Percentiles rank a stretch among this genome's conserved stretches.
These are phyloP conservation scores for Atractosteus spatula DNA, from an alignment of 2,113 vertebrate species.

Conservation along the genomic window DNA sequence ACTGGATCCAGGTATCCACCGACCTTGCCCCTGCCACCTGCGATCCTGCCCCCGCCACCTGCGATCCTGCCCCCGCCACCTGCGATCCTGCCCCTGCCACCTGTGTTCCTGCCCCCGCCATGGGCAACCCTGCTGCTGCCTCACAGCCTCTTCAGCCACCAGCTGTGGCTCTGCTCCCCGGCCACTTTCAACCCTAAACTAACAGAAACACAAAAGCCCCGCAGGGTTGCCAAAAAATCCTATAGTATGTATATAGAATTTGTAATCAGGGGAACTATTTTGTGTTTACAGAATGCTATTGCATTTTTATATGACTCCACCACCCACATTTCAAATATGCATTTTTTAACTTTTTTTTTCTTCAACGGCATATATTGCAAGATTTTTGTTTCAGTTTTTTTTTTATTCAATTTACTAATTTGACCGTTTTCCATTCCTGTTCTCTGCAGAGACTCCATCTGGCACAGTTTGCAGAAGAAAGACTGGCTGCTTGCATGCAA, in stretches of 20 bases:
- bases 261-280: conserved; percentile 2
- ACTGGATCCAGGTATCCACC: too few species aligned
- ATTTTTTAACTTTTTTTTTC: background rate
- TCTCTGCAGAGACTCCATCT: conserved; percentile 23
- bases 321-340: conserved; percentile 7
- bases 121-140: too few species aligned
- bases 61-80: too few species aligned
- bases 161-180: too few species aligned
- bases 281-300: conserved; percentile 1
- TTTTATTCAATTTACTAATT: conserved; percentile 5
- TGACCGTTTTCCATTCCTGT: conserved; percentile 26
- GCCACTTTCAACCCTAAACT: background rate
- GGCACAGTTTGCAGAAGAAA: conserved; percentile 16
- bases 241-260: background rate
- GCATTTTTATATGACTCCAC: background rate
- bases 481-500: conserved; percentile 38
- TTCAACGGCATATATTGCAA: conserved; percentile 3
- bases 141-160: background rate
- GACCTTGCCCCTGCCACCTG: too few species aligned
- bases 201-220: background rate
- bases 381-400: conserved; percentile 12
- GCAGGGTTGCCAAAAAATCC: background rate
- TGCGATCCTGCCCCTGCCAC: too few species aligned
- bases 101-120: too few species aligned
- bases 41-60: too few species aligned